Conservation (phyloP, 23 tunicate species). For the Oikopleura albicans region DNA sequence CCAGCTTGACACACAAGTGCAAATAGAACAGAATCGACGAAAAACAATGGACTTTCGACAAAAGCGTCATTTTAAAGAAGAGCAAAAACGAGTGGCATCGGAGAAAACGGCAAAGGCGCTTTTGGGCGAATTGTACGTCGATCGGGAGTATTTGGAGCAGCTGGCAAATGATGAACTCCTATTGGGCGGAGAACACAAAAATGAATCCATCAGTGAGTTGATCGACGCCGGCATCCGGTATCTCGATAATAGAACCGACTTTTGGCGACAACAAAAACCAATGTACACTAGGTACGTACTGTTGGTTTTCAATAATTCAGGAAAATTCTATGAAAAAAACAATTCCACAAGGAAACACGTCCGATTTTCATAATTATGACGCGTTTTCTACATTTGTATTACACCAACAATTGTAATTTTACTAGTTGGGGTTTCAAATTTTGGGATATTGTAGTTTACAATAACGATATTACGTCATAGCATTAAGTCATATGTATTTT, state of each 20-base stretch:
- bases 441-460: too few species aligned
- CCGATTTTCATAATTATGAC: neutral
- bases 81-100: conserved; percentile 12
- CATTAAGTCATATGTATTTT: too few species aligned
- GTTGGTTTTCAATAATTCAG: neutral
- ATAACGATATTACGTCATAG: too few species aligned
- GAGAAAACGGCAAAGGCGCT: conserved; percentile 49
- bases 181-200: neutral
- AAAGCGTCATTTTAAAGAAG: too few species aligned
- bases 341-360: neutral
- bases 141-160: conserved; percentile 84
- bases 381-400: neutral
- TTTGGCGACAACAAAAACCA: neutral
- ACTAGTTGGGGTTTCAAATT: too few species aligned
- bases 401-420: too few species aligned
- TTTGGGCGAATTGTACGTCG: conserved; percentile 82
- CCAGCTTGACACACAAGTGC: neutral
- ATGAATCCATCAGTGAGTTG: neutral
- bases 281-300: neutral
- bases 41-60: too few species aligned
- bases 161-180: conserved; percentile 36
- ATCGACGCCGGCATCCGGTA: neutral
- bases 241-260: neutral
- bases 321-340: neutral
- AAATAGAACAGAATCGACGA: too few species aligned